Base-by-base conservation (phyloP, 2,797 vertebrate genomes). In the Notamacropus eugenii region DNA sequence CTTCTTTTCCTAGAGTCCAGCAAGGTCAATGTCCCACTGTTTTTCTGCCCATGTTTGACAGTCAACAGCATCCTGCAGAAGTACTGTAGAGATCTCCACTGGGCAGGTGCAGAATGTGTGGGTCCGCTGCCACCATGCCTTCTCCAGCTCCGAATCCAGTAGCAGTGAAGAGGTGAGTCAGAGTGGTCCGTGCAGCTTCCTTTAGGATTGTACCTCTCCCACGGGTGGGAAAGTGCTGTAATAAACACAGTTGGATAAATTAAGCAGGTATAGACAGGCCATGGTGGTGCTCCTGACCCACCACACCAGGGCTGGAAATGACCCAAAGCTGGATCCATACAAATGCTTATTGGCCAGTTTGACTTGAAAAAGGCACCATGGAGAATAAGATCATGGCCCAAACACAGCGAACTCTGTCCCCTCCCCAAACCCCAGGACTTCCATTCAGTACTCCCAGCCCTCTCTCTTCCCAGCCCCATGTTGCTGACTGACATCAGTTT, bases 151-250 rank as follows among this genome's bases (percentile, higher is more conserved):
- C 0, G 98, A 98, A 62, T 99, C 98, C 0, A 27, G 82, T 95
- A 99, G 98, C 98, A 98, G 98, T 0, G 98, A 99, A 92, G 98
- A 99, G 98, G 98, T 99, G 96, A 14, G 96, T 5, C 3, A 8
- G 40, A 11, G 5, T 1, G 46, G 19, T 29, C 27, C 40, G 19
- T 54, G 31, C 10, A 27, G 55, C 90, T 93, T n/a, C 1, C 12
- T 28, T n/a, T 29, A 2, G 46, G 58, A n/a, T 55, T 94, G 28
- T 54, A 52, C 19, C 16, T 93, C 50, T 40, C 16, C n/a, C 62
- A 10, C 5, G 34, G 19, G 67, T 19, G 24, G 67, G 24, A 82
- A 82, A 82, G 67, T 40, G 16, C 1, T 9, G 6, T 22, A 9
- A 40, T 22, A 8, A 8, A 40, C n/a, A 31, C 67, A 40, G 0